These are phyloP conservation scores for Hemicordylus capensis DNA, from an alignment of 2,113 vertebrate genomes.

Conservation along the genomic window DNA sequence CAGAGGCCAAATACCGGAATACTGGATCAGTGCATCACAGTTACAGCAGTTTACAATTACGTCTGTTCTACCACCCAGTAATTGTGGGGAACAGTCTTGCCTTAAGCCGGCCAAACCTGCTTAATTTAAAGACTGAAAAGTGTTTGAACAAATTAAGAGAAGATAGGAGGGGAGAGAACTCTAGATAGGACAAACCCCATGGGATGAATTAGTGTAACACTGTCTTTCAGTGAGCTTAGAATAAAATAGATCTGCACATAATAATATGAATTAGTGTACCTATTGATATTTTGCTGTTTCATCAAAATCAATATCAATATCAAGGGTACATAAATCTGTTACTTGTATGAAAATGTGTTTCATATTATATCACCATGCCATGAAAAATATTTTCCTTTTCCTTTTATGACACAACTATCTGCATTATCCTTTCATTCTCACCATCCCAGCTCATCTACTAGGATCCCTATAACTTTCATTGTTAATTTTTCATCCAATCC, in stretches of 20 bases:
- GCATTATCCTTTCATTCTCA: conserved; percentile 38
- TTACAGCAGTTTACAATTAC: conserved; percentile 50
- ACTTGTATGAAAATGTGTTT: conserved; percentile 40
- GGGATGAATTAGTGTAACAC: conserved; percentile 29
- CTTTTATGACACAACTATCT: conserved; percentile 40
- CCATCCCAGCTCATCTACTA: conserved; percentile 33
- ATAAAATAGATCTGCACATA: conserved; percentile 19
- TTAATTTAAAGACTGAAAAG: conserved; percentile 32
- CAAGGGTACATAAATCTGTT: conserved; percentile 46
- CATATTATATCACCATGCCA: conserved; percentile 17
- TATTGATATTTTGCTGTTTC: conserved; percentile 35
- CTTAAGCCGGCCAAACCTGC: conserved; percentile 14
- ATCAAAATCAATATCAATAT: conserved; percentile 58
- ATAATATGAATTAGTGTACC: conserved; percentile 41
- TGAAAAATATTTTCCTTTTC: conserved; percentile 41
- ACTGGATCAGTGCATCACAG: background rate
- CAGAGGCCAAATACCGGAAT: conserved; percentile 6
- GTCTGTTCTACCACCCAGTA: conserved; percentile 45
- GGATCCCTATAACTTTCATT: conserved; percentile 34
- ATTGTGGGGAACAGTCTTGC: conserved; percentile 39
- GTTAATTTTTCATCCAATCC: conserved; percentile 26
- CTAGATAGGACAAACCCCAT: conserved; percentile 38
- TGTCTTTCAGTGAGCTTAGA: conserved; percentile 24
- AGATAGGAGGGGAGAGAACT: conserved; percentile 25
- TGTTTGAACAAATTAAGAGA: conserved; percentile 57